Evolutionary conservation across 1,140 invertebrate genomes (phyloP).

Genomic region (Drosophila paulistorum): DNA sequence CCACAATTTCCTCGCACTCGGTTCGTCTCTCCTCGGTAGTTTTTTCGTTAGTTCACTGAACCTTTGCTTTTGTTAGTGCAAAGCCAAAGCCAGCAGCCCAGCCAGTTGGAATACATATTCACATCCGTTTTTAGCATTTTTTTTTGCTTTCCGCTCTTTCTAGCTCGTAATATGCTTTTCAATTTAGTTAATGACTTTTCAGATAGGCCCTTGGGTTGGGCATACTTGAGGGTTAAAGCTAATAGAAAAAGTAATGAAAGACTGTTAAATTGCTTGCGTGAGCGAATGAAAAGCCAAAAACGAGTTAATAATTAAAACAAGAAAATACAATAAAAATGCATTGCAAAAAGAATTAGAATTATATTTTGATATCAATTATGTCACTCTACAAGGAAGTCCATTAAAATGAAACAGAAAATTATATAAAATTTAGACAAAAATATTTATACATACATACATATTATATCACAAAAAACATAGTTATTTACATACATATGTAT

Average conservation of each 20-base stretch:
- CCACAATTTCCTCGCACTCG: background rate
- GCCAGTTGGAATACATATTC: slow-evolving; percentile 40
- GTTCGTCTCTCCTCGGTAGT: background rate
- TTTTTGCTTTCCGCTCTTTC: background rate
- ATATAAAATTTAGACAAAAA: slow-evolving; percentile 1
- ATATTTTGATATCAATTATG: slow-evolving; percentile 58
- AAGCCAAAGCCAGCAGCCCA: slow-evolving; percentile 20
- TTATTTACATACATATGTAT: background rate
- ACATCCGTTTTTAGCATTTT: slow-evolving; percentile 1
- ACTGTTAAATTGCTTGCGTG: slow-evolving; percentile 46
- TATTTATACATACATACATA: background rate
- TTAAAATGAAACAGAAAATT: slow-evolving; percentile 16
- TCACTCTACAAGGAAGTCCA: slow-evolving; percentile 11
- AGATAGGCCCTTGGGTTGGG: slow-evolving; percentile 31
- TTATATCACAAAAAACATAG: background rate
- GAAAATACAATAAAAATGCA: slow-evolving; percentile 40
- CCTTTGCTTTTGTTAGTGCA: slow-evolving; percentile 29
- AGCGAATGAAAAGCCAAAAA: slow-evolving; percentile 15
- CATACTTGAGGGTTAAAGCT: slow-evolving; percentile 15
- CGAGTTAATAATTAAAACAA: slow-evolving; percentile 22
- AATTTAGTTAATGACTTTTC: slow-evolving; percentile 74
- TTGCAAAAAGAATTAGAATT: slow-evolving; percentile 21
- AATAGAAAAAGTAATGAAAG: slow-evolving; percentile 29
- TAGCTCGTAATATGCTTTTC: slow-evolving; percentile 65
- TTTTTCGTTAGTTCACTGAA: slow-evolving; percentile 71